A percentile compares a stretch with the other conserved stretches of the same genome.
Evolutionary conservation across 1,140 invertebrate species (phyloP).

Genomic region (Chionoecetes opilio): DNA sequence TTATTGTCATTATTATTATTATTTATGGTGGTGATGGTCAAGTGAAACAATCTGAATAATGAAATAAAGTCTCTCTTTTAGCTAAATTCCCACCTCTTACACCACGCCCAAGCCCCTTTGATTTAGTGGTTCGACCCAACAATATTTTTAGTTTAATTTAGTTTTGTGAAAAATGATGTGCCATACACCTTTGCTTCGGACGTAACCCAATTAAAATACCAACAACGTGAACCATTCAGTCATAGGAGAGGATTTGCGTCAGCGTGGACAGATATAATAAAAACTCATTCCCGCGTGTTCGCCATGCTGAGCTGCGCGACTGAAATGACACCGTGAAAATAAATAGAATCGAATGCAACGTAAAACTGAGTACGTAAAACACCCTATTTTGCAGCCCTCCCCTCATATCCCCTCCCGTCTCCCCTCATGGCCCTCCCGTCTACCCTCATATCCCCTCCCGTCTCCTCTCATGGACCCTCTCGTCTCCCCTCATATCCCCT

Average conservation of each 20-base stretch:
- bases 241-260: neutral
- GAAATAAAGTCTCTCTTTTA: neutral
- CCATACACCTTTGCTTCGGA: neutral
- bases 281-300: neutral
- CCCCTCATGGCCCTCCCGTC: too few species aligned
- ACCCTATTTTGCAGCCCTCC: neutral
- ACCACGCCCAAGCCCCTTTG: neutral
- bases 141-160: too few species aligned
- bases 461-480: too few species aligned
- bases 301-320: neutral
- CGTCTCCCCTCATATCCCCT: too few species aligned
- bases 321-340: neutral
- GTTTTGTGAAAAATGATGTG: neutral
- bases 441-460: too few species aligned
- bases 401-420: neutral
- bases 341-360: slow-evolving; percentile 15
- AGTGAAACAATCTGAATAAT: too few species aligned
- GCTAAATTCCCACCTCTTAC: neutral
- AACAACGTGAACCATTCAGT: slow-evolving; percentile 28
- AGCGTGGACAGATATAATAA: neutral
- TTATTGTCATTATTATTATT: neutral
- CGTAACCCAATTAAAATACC: slow-evolving; percentile 20
- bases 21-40: neutral
- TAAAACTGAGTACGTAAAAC: neutral
- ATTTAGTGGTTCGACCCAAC: neutral